phyloP scores from a whole-genome alignment of 2,113 vertebrate species.

The Sitta europaea region DNA sequence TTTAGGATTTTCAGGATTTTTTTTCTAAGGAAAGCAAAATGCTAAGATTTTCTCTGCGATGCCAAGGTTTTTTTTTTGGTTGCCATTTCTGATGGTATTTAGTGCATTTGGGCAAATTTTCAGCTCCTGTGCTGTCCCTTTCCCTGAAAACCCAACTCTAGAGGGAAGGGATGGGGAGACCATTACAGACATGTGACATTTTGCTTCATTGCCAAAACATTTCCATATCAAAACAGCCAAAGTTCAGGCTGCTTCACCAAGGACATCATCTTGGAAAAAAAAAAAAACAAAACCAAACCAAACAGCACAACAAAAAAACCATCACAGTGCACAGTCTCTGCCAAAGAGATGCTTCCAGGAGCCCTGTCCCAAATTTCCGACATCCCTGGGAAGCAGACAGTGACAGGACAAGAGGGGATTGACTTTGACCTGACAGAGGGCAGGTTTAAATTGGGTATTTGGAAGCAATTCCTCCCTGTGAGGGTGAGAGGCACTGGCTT shows the following conservation, averaged over 20 bases:
- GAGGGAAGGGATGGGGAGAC: not conserved
- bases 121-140: not conserved
- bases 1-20: not conserved
- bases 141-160: not conserved
- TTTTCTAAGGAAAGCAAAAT: not conserved
- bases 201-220: slow-evolving; percentile 2
- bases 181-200: not conserved
- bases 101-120: not conserved
- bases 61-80: not conserved
- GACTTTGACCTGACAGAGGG: not conserved
- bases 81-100: slow-evolving; percentile 6
- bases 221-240: slow-evolving; percentile 14
- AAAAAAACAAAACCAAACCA: not conserved
- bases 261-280: not conserved
- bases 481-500: not conserved
- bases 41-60: not conserved
- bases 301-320: not conserved
- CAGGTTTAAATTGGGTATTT: not conserved
- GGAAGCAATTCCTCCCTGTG: not conserved
- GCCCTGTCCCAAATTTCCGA: not conserved
- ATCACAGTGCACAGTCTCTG: not conserved
- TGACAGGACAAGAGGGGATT: not conserved
- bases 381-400: not conserved
- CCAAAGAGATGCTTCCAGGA: not conserved
- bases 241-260: not conserved